phyloP scores from a whole-genome alignment of 2,888 invertebrate genomes.

The Xylota segnis region DNA sequence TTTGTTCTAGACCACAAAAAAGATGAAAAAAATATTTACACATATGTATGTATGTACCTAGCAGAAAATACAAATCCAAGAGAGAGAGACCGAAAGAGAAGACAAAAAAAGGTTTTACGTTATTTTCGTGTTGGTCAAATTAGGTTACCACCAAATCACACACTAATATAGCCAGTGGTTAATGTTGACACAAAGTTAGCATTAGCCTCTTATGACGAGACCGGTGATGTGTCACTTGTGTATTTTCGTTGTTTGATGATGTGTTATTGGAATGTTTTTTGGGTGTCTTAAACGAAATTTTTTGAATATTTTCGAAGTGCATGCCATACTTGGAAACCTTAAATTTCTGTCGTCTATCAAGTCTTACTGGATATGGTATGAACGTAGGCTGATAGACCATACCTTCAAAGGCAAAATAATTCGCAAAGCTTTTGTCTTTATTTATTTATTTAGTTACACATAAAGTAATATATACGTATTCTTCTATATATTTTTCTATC shows the following conservation, averaged over 20 bases:
- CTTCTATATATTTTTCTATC: too few species aligned
- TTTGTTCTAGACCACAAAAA: background rate
- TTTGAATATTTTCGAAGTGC: conserved; percentile 2
- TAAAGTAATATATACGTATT: too few species aligned
- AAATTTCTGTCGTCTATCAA: background rate
- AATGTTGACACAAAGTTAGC: conserved; percentile 17
- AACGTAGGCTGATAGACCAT: background rate
- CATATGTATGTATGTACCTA: background rate
- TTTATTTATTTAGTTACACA: background rate
- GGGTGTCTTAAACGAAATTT: conserved; percentile 13
- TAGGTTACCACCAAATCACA: conserved; percentile 54
- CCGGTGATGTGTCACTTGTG: conserved; percentile 36
- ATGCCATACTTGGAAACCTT: conserved; percentile 20
- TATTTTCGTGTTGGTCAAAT: conserved; percentile 50
- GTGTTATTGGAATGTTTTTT: conserved; percentile 9
- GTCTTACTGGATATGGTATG: background rate
- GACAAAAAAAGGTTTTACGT: conserved; percentile 25
- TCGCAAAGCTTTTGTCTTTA: background rate
- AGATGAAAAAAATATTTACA: background rate
- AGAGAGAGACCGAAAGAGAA: background rate
- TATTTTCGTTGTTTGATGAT: conserved; percentile 29
- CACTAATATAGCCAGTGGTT: conserved; percentile 10
- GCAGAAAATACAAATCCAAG: background rate
- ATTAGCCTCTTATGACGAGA: conserved; percentile 27
- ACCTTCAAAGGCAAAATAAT: background rate